These are phyloP conservation scores for Quiscalus mexicanus DNA, from an alignment of 2,113 vertebrate species.

Conservation along the genomic window DNA sequence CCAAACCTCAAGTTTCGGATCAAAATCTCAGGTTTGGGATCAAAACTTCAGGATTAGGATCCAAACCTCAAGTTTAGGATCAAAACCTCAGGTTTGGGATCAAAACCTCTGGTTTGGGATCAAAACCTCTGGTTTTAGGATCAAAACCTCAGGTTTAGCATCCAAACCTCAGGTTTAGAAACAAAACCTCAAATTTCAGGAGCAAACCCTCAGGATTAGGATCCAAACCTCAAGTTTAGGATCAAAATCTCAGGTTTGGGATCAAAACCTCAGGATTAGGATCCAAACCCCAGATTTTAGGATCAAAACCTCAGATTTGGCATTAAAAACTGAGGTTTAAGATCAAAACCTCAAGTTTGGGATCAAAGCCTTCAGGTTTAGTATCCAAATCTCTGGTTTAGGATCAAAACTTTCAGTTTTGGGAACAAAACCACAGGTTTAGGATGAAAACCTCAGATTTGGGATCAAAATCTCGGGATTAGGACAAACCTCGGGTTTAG, in stretches of 20 bases:
- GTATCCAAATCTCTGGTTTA: too few relatives aligned
- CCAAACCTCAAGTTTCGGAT: too few relatives aligned
- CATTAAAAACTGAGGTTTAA: not conserved
- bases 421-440: not conserved
- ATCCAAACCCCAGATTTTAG: not conserved
- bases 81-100: too few relatives aligned
- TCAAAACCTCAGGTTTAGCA: not conserved
- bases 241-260: not conserved
- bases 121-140: too few relatives aligned
- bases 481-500: not conserved
- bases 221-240: fast-evolving
- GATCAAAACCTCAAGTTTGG: too few relatives aligned
- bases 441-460: not conserved
- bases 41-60: not conserved
- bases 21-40: not conserved
- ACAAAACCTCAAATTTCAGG: fast-evolving
- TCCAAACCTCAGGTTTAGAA: fast-evolving
- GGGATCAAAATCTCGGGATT: fast-evolving
- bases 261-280: not conserved
- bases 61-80: not conserved
- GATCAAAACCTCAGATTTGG: not conserved
- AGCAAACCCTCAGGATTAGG: not conserved
- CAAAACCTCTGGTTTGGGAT: too few relatives aligned
- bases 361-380: too few relatives aligned
- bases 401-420: not conserved